phyloP scores from a whole-genome alignment of 2,888 invertebrate genomes.

The Melanchra persicariae region DNA sequence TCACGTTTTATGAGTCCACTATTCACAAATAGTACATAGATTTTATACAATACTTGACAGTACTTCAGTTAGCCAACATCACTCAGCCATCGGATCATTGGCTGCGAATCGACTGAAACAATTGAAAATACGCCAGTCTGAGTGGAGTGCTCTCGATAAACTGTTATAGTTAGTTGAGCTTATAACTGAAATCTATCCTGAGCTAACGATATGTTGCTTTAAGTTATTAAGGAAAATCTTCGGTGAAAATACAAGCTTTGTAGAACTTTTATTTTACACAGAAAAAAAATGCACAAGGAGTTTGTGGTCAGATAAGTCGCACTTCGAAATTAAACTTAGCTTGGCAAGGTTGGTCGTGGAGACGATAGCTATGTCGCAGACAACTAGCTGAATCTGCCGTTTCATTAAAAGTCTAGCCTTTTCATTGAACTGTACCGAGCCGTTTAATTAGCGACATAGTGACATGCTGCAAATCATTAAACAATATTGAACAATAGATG shows the following conservation, averaged over 20 bases:
- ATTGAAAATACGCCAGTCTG: constrained; percentile 25
- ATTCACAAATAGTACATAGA: background rate
- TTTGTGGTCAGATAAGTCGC: too few relatives aligned
- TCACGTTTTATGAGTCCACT: background rate
- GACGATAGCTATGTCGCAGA: too few relatives aligned
- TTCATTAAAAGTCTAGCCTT: too few relatives aligned
- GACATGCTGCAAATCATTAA: too few relatives aligned
- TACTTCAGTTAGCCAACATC: constrained; percentile 11
- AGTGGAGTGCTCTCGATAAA: constrained; percentile 8
- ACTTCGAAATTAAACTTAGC: too few relatives aligned
- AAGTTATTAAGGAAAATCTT: background rate
- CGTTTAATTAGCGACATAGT: too few relatives aligned
- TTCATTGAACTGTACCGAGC: too few relatives aligned
- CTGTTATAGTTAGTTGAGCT: background rate
- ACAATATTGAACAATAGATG: too few relatives aligned
- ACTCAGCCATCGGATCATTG: constrained; percentile 30
- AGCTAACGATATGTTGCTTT: background rate
- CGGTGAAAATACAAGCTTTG: background rate
- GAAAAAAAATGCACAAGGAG: too few relatives aligned
- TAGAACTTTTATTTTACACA: too few relatives aligned
- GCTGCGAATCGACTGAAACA: constrained; percentile 27
- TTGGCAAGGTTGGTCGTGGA: too few relatives aligned
- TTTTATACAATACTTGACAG: background rate
- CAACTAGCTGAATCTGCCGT: too few relatives aligned
- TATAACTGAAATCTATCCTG: background rate